A percentile compares a stretch with the other conserved stretches of the same genome.
Evolutionary conservation across 2,113 vertebrate species (phyloP).

Genomic region (Motacilla tschutschensis): DNA sequence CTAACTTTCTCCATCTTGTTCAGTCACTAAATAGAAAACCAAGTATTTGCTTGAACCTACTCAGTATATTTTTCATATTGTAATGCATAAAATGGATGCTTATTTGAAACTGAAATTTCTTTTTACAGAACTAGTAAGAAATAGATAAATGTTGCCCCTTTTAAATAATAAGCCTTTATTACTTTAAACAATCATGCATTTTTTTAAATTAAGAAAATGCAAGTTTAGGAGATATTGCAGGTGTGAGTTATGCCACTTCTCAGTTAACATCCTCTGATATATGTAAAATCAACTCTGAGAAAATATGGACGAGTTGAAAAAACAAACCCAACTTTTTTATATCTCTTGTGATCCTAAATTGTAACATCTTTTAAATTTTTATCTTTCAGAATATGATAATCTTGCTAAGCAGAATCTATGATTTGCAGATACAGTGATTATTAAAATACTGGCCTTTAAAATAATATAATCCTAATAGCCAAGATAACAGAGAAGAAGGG

Average conservation of each 20-base stretch:
- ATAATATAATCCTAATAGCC: background rate
- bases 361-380: background rate
- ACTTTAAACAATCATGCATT: background rate
- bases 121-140: background rate
- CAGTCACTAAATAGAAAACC: background rate
- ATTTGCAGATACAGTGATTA: background rate
- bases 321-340: fast-evolving
- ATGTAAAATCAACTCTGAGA: background rate
- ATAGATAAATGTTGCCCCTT: background rate
- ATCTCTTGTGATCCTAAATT: background rate
- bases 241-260: background rate
- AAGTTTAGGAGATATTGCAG: background rate
- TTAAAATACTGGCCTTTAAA: background rate
- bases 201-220: background rate
- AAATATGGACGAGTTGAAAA: background rate
- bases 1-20: background rate
- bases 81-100: background rate
- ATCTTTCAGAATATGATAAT: background rate
- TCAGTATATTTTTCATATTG: background rate
- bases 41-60: background rate
- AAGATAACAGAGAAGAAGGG: background rate
- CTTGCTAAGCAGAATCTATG: background rate
- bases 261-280: background rate
- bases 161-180: background rate
- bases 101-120: background rate